Base-by-base conservation (phyloP, 2,888 invertebrate species). In the Nymphalis c-album region DNA sequence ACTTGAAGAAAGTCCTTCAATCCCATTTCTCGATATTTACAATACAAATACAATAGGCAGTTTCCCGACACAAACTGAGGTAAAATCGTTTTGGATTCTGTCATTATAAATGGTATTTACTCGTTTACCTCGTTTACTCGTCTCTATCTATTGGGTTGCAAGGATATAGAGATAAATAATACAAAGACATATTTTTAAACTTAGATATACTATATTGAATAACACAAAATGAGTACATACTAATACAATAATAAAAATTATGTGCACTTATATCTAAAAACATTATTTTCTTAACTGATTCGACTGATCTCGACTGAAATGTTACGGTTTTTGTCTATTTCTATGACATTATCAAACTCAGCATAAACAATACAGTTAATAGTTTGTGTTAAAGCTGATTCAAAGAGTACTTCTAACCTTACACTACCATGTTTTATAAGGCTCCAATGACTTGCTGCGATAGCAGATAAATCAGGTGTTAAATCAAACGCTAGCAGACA, bases 321-420 rank as follows among this genome's bases (percentile, higher is more conserved):
- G 22, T 64, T 60, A 22, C 60, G 22, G 16, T 66, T 61, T 47
- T 68, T 73, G 69, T 72, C 70, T 64, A 73, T 72, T 72, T 74
- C 74, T 61, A 76, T 72, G 17, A 75, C 59, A 70, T 74, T 74
- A 68, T 74, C 72, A 60, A 76, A 77, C 47, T 76, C 69, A 1
- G 73, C 74, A 61, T 75, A 75, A 45, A 75, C 70, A 57, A 76
- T 71, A 59, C 73, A 74, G 51, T 75, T 76, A 51, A 77, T 65
- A 13, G 75, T 77, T 67, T 72, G 47, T 16, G 65, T 51, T 18
- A 75, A 69, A 67, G 75, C 35, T 35, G 67, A 46, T 61, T 75
- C 76, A 71, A 75, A 75, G 7, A 73, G 68, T 51, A 75, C 71
- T 70, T 76, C 74, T 55, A 74, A 58, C 50, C 73, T 65, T 10